A percentile compares a stretch with the other conserved stretches of the same genome.
Conservation (phyloP, 2,888 invertebrate species). For the Gymnosoma rotundatum region DNA sequence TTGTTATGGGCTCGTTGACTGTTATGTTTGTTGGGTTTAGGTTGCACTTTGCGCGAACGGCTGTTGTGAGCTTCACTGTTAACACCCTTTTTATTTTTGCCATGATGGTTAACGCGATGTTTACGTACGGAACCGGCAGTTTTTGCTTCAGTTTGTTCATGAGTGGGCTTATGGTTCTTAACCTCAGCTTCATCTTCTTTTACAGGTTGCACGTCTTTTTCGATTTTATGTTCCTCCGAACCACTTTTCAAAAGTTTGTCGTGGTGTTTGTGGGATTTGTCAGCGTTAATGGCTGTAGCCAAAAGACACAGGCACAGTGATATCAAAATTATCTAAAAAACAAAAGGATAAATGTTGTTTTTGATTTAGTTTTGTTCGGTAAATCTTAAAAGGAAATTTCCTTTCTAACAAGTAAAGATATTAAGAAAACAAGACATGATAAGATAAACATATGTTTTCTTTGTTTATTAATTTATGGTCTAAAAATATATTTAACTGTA, state of each 20-base stretch:
- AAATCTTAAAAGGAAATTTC: too few species aligned
- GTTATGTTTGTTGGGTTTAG: slow-evolving; percentile 59
- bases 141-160: slow-evolving; percentile 43
- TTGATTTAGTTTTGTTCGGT: neutral
- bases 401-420: too few species aligned
- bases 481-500: slow-evolving; percentile 16
- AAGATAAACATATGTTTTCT: slow-evolving; percentile 48
- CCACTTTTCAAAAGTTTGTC: slow-evolving; percentile 56
- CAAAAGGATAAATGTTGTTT: neutral
- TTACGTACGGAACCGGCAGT: slow-evolving; percentile 52
- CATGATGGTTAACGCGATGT: slow-evolving; percentile 66
- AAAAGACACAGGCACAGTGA: slow-evolving; percentile 57
- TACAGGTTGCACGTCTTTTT: neutral
- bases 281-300: slow-evolving; percentile 45
- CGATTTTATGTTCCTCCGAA: slow-evolving; percentile 54
- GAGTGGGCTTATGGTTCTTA: slow-evolving; percentile 22
- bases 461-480: slow-evolving; percentile 27
- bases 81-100: slow-evolving; percentile 55
- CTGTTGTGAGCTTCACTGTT: slow-evolving; percentile 38
- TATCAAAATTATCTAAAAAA: slow-evolving; percentile 56
- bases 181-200: slow-evolving; percentile 35
- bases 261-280: slow-evolving; percentile 59
- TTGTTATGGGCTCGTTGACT: slow-evolving; percentile 56
- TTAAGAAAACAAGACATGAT: slow-evolving; percentile 15
- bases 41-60: slow-evolving; percentile 50